Percentiles rank a stretch among this genome's conserved stretches.
Evolutionary conservation across 2,113 vertebrate genomes (phyloP).

Genomic region (Thomomys bottae): DNA sequence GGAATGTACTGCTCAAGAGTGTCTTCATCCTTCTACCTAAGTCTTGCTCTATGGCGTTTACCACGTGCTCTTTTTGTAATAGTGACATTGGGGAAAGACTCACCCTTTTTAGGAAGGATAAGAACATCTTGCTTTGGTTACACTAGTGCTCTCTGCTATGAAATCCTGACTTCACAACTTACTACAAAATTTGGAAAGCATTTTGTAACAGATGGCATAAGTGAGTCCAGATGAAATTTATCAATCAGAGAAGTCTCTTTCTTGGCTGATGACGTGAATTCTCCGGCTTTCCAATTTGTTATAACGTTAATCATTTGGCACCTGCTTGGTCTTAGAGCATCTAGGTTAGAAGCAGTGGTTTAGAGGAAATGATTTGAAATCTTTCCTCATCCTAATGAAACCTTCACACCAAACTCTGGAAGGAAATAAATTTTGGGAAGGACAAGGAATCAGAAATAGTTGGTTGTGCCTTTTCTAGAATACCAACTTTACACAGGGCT

Average conservation of each 20-base stretch:
- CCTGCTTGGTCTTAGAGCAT: constrained; percentile 49
- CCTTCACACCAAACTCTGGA: background rate
- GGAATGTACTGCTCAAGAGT: background rate
- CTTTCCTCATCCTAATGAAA: background rate
- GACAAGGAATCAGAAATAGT: background rate
- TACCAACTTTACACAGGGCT: background rate
- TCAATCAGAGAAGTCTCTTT: constrained; percentile 32
- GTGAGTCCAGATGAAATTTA: constrained; percentile 28
- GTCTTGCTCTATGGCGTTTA: accelerated
- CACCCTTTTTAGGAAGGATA: background rate
- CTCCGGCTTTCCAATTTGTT: constrained; percentile 33
- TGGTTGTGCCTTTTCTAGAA: background rate
- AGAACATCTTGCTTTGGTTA: background rate
- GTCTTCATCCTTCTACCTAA: background rate
- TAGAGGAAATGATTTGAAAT: background rate
- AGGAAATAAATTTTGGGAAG: background rate
- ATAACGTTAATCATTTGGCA: constrained; percentile 55
- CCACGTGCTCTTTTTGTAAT: background rate
- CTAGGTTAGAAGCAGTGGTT: constrained; percentile 51
- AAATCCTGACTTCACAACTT: background rate
- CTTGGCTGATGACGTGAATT: background rate
- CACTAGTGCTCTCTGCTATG: background rate
- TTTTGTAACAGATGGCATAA: constrained; percentile 37
- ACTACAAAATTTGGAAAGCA: background rate
- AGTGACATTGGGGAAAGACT: background rate